Conservation (phyloP, 1,140 invertebrate species). For the Lepidurus apus region DNA sequence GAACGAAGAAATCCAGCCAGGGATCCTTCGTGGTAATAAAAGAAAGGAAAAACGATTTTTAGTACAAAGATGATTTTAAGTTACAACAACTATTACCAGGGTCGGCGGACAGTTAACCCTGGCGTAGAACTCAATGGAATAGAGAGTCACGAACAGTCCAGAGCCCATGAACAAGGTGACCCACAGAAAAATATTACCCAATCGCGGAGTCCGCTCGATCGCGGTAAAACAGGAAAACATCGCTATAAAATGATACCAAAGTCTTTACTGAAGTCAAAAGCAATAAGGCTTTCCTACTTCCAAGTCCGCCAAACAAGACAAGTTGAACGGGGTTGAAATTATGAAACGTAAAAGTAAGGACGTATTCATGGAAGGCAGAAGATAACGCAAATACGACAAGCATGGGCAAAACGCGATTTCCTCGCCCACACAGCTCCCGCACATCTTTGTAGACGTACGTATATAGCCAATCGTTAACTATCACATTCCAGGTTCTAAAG, state of each 20-base stretch:
- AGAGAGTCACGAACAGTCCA: constrained; percentile 67
- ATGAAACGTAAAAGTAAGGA: constrained; percentile 66
- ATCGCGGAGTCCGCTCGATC: constrained; percentile 44
- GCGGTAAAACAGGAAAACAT: constrained; percentile 52
- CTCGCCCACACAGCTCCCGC: constrained; percentile 49
- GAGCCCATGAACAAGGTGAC: constrained; percentile 66
- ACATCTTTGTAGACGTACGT: constrained; percentile 84
- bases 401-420: constrained; percentile 43
- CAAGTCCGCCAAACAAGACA: constrained; percentile 58
- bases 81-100: constrained; percentile 36
- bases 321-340: constrained; percentile 84
- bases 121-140: constrained; percentile 79
- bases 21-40: neutral
- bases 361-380: constrained; percentile 77
- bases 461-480: constrained; percentile 92
- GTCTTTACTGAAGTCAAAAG: neutral
- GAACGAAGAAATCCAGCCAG: constrained; percentile 47
- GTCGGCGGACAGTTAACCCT: constrained; percentile 64
- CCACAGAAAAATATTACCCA: constrained; percentile 76
- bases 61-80: no score
- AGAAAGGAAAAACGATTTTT: no score
- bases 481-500: constrained; percentile 88
- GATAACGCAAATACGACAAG: constrained; percentile 55
- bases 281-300: constrained; percentile 41
- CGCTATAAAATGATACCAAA: constrained; percentile 41